Conservation (phyloP, 1,140 invertebrate species). For the Riptortus pedestris region DNA sequence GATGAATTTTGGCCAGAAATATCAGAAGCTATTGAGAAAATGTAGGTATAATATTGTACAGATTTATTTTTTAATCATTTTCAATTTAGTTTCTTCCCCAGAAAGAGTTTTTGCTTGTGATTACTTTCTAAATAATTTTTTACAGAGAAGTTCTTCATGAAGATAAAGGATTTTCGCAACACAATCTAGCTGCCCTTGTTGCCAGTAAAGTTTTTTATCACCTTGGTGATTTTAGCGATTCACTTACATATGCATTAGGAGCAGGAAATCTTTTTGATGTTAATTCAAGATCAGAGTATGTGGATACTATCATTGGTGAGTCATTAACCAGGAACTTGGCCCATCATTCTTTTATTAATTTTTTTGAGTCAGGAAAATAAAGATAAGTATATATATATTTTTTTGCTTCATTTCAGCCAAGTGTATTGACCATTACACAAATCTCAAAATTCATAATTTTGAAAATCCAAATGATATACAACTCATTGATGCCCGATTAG, state of each 20-base stretch:
- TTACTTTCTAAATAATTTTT: constrained; percentile 23
- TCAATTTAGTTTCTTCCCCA: constrained; percentile 21
- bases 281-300: constrained; percentile 85
- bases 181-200: constrained; percentile 87
- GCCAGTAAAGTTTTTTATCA: constrained; percentile 99
- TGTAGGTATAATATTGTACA: constrained; percentile 45
- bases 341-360: background rate
- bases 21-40: constrained; percentile 93
- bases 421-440: constrained; percentile 90
- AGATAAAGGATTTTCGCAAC: constrained; percentile 75
- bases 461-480: constrained; percentile 48
- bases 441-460: constrained; percentile 59
- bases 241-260: constrained; percentile 83
- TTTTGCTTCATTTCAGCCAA: constrained; percentile 51
- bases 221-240: constrained; percentile 91
- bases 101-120: background rate
- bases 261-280: constrained; percentile 91
- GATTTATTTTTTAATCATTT: constrained; percentile 14
- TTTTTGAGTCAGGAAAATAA: too few relatives aligned
- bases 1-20: constrained; percentile 99
- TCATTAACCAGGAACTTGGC: too few relatives aligned
- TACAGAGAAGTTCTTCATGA: constrained; percentile 86
- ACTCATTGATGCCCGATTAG: constrained; percentile 74
- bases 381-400: background rate
- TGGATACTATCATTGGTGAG: constrained; percentile 86